Evolutionary conservation across 2,797 vertebrate species (phyloP).

Genomic region (Ptychadena robeensis): DNA sequence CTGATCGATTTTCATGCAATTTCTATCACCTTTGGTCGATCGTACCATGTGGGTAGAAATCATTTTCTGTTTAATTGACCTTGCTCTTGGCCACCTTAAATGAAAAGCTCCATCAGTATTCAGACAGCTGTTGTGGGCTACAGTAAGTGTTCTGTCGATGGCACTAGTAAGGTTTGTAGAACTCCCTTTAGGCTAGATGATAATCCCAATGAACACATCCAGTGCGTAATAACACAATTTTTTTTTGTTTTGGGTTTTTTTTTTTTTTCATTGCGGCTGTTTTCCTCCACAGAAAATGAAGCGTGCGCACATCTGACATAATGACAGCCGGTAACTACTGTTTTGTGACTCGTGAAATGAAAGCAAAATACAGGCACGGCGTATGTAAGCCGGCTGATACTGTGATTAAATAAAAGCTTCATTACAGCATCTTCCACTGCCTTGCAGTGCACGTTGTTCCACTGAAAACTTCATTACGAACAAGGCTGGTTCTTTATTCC

Average conservation of each 20-base stretch:
- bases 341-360: constrained; percentile 45
- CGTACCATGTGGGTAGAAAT: no score
- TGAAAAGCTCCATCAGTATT: no score
- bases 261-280: not conserved
- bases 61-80: no score
- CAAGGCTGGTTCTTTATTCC: not conserved
- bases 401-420: constrained; percentile 32
- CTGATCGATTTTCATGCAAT: no score
- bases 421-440: not conserved
- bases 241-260: not conserved
- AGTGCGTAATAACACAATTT: not conserved
- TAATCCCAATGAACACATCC: not conserved
- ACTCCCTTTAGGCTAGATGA: not conserved
- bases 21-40: no score
- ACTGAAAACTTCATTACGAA: not conserved
- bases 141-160: no score
- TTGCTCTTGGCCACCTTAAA: no score
- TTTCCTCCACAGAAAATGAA: not conserved
- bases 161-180: no score
- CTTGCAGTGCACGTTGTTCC: not conserved
- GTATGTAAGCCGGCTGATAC: constrained; percentile 1
- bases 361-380: constrained; percentile 2
- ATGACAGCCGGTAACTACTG: constrained; percentile 28
- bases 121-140: no score
- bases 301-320: not conserved